Base-by-base conservation (phyloP, 2,888 invertebrate genomes). In the Venusia cambrica region DNA sequence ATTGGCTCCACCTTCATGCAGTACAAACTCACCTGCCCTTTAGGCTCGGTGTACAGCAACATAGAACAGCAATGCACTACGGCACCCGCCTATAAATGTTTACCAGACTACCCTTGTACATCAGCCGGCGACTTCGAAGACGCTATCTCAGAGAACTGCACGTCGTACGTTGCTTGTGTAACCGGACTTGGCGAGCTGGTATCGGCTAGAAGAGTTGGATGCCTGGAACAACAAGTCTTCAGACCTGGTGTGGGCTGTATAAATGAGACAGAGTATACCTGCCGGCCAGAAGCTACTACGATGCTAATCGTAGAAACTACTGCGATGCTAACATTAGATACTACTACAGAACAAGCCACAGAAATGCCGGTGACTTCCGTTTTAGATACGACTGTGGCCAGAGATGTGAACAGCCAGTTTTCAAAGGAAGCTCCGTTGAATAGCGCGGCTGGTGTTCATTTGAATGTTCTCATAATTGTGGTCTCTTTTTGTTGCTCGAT, bases 61-160 rank as follows among this genome's bases (percentile, higher is more conserved):
- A 20, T 70, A 16, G 74, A 77, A 33, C 57, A 55, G 24, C 67
- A 73, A 26, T 87, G 85, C 48, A 78, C 80, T 1, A 81, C 79
- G 26, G 57, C 69, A 4, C 73, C 80, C 0, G 60, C 55, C 19
- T 84, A 83, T 45, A 52, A 61, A 37, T 87, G 85, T 45, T 47
- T 60, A 10, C 58, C 69, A 1, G 53, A 56, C 17, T 70, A 60
- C 35, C 64, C 63, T 20, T 87, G 85, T 35, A n/a, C n/a, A n/a
- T n/a, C n/a, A n/a, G n/a, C 53, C 1, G 79, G 80, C 1, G 62
- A 60, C 19, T 77, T 71, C 31, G 35, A 48, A 2, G 45, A 63
- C 13, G 44, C 61, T 5, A 43, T 45, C 1, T 51, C 32, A 17
- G 44, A 41, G 1, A 48, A 71, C 19, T 79, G 83, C 41, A 54